A percentile compares a stretch with the other conserved stretches of the same genome.
These are phyloP conservation scores for Merops nubicus DNA, from an alignment of 2,113 vertebrate species.

Conservation along the genomic window DNA sequence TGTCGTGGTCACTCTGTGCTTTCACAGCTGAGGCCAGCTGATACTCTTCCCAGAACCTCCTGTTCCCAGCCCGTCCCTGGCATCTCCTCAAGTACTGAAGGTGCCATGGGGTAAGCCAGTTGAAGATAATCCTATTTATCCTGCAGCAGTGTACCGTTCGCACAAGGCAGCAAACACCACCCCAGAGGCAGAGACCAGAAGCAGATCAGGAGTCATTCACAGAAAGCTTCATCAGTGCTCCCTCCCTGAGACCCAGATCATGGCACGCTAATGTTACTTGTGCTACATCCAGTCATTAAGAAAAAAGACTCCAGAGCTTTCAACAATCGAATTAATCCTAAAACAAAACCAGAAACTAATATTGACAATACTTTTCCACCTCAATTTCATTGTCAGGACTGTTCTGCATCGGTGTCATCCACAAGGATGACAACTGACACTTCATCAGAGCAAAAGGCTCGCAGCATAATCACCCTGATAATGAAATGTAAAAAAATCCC, in stretches of 20 bases:
- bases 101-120: fast-evolving
- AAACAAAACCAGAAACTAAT: not conserved
- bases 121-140: not conserved
- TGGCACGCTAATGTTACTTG: not conserved
- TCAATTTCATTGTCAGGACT: not conserved
- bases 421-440: fast-evolving
- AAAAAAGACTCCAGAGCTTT: not conserved
- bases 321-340: not conserved
- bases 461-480: fast-evolving
- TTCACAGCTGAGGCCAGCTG: not conserved
- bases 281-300: not conserved
- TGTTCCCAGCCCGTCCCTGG: not conserved
- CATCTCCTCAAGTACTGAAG: not conserved
- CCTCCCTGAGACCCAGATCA: not conserved
- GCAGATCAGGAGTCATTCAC: not conserved
- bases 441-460: not conserved
- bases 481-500: not conserved
- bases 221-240: not conserved
- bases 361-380: not conserved
- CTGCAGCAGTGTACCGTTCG: not conserved
- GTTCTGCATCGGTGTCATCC: not conserved
- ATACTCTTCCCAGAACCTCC: not conserved
- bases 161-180: not conserved
- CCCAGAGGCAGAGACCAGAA: not conserved
- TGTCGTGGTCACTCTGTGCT: not conserved